Percentiles rank a stretch among this genome's conserved stretches.
These are phyloP conservation scores for Thalpophila matura DNA, from an alignment of 2,888 invertebrate genomes.

Conservation along the genomic window DNA sequence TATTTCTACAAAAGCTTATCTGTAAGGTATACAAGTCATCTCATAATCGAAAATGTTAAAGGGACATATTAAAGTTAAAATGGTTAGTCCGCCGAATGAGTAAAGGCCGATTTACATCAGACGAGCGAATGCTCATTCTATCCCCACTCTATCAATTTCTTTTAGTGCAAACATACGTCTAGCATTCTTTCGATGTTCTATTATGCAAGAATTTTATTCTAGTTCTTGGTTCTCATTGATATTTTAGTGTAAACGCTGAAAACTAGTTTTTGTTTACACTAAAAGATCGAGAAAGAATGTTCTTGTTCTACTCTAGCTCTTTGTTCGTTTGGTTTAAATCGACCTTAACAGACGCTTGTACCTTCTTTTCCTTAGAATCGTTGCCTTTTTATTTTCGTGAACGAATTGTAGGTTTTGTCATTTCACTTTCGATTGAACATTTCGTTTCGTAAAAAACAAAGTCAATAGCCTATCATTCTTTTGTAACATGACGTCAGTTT, in stretches of 20 bases:
- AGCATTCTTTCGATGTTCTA: too few relatives aligned
- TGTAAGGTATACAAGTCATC: neutral
- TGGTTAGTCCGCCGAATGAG: conserved; percentile 18
- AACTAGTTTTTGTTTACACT: too few relatives aligned
- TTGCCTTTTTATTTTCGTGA: conserved; percentile 7
- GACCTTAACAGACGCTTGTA: too few relatives aligned
- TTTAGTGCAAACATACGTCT: too few relatives aligned
- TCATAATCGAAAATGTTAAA: conserved; percentile 3
- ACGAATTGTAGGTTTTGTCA: neutral
- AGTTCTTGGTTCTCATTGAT: too few relatives aligned
- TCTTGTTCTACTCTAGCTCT: too few relatives aligned
- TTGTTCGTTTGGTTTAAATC: too few relatives aligned
- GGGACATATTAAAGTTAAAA: conserved; percentile 15
- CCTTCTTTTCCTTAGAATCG: neutral
- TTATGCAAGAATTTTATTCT: too few relatives aligned
- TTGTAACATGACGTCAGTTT: too few relatives aligned
- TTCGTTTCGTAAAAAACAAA: neutral
- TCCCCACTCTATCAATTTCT: conserved; percentile 32
- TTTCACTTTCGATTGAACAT: neutral
- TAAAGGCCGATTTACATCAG: neutral
- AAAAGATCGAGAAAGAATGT: too few relatives aligned
- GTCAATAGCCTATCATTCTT: neutral
- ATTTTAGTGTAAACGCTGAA: too few relatives aligned
- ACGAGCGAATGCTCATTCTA: neutral
- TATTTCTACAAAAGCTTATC: neutral